Base-by-base conservation (phyloP, 2,888 invertebrate species). In the Bembecia ichneumoniformis region DNA sequence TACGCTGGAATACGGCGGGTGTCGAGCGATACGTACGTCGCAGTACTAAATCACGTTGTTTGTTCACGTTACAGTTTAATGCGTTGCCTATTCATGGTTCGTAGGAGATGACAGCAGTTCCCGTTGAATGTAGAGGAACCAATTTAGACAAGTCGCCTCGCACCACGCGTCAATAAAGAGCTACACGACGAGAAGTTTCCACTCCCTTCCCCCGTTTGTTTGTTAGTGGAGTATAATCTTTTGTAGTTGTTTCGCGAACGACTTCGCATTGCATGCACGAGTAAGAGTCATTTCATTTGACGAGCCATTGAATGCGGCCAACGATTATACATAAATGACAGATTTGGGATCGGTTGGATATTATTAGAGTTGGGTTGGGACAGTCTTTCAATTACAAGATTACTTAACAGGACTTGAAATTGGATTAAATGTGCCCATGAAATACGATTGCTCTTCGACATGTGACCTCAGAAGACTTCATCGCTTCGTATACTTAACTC, bases 321-420 rank as follows among this genome's bases (percentile, higher is more conserved):
- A 28, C 20, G 20, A 28, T 2, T 28, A 28, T 7, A 28, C 7
- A 28, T 28, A 28, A 2, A 28, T 28, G 20, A 7, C 20, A 28
- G 20, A 28, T 28, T 28, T 7, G 20, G 20, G 20, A 28, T 28
- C 20, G 20, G 20, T 28, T 28, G 1, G 40, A 64, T 75, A 72
- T n/a, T n/a, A 75, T 74, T 74, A 64, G 64, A 68, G 61, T 54
- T 62, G 56, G 64, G 61, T 54, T 62, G 56, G 64, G 66, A 65
- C 40, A 68, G 71, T 71, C 67, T 60, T 66, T 65, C 72, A 75
- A 73, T 77, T 77, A 77, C 74, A 69, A 71, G 74, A 68, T 69
- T 66, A 66, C 62, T 66, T 60, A 63, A 60, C 58, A 59, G 7
- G 60, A 59, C 57, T 59, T 64, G 57, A 72, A 74, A 76, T 74